Evolutionary conservation across 92 coral and sea anemone genomes (phyloP).

Genomic region (Desmophyllum pertusum): DNA sequence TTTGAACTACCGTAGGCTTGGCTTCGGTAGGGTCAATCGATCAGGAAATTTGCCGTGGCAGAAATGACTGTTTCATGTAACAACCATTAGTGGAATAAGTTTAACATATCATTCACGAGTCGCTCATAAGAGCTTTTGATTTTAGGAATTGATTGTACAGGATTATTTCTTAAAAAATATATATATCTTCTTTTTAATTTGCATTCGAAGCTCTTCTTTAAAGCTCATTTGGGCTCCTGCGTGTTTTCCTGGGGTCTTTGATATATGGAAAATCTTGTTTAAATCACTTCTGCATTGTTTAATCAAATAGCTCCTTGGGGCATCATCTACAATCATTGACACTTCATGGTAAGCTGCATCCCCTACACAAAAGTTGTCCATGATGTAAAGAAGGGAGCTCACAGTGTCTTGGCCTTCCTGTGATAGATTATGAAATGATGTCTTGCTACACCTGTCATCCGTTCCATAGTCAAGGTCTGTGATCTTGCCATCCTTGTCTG

Average conservation of each 20-base stretch:
- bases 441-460: not conserved
- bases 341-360: slow-evolving; percentile 64
- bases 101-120: too few species aligned
- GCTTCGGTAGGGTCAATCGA: too few species aligned
- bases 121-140: too few species aligned
- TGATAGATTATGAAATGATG: not conserved
- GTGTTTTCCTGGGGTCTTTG: slow-evolving; percentile 62
- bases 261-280: slow-evolving; percentile 37
- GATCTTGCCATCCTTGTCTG: slow-evolving; percentile 3
- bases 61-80: too few species aligned
- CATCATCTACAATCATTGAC: slow-evolving; percentile 41
- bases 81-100: too few species aligned
- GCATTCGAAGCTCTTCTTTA: slow-evolving; percentile 43
- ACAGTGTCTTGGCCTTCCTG: not conserved
- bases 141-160: too few species aligned
- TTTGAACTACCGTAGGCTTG: too few species aligned
- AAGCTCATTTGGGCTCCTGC: slow-evolving; percentile 68
- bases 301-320: slow-evolving; percentile 43
- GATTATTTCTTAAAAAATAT: too few species aligned
- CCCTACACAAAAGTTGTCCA: slow-evolving; percentile 62
- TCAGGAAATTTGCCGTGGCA: too few species aligned
- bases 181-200: slow-evolving; percentile 9
- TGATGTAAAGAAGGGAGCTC: slow-evolving; percentile 27
- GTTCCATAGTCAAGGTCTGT: not conserved
- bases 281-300: slow-evolving; percentile 59